These are phyloP conservation scores for Drosophila lacertosa DNA, from an alignment of 1,140 invertebrate species.

Conservation along the genomic window DNA sequence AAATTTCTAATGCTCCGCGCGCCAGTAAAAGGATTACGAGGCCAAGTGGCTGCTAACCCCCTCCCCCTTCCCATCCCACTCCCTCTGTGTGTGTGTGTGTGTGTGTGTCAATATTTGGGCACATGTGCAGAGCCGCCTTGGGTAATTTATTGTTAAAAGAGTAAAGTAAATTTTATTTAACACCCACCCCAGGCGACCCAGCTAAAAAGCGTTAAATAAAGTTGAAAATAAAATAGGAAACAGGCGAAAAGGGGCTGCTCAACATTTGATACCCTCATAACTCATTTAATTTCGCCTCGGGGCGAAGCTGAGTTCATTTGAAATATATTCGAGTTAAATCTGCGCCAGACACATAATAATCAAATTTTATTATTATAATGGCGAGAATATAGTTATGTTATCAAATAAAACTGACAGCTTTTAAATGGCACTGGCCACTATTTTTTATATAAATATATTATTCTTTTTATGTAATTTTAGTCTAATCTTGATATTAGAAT, in stretches of 20 bases:
- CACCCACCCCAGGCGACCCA: neutral
- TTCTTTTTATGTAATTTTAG: too few species aligned
- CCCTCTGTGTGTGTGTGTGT: neutral
- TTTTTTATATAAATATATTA: too few species aligned
- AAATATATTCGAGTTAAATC: neutral
- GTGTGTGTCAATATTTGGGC: constrained; percentile 60
- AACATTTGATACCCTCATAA: constrained; percentile 13
- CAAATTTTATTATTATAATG: too few species aligned
- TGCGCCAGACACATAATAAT: neutral
- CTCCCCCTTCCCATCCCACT: neutral
- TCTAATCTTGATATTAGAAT: too few species aligned
- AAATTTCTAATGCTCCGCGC: constrained; percentile 70
- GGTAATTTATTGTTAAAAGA: constrained; percentile 74
- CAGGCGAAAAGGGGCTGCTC: neutral
- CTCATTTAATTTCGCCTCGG: constrained; percentile 3
- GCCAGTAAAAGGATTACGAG: constrained; percentile 70
- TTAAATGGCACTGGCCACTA: too few species aligned
- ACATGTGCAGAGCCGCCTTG: constrained; percentile 38
- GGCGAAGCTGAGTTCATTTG: neutral
- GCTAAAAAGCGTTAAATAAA: constrained; percentile 7
- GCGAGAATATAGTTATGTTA: too few species aligned
- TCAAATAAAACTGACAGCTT: too few species aligned
- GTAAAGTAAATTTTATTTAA: constrained; percentile 58
- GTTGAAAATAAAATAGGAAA: constrained; percentile 33
- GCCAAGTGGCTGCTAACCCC: constrained; percentile 23